phyloP scores from a whole-genome alignment of 2,888 invertebrate species.

The Muscina levida region DNA sequence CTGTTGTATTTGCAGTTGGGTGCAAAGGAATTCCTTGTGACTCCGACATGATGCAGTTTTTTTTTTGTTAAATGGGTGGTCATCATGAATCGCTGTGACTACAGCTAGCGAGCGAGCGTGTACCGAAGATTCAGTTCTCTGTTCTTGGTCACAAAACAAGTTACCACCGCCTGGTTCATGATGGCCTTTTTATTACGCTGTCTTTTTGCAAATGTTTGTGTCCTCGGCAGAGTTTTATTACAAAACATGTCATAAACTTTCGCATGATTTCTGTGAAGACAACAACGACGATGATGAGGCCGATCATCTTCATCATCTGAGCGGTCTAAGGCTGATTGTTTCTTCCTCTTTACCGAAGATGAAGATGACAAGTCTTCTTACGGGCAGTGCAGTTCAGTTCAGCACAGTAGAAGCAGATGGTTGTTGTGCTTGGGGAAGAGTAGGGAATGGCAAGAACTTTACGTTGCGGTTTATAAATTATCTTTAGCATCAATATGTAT shows the following conservation, averaged over 20 bases:
- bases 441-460: background rate
- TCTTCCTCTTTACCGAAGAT: conserved; percentile 47
- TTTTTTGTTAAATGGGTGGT: conserved; percentile 21
- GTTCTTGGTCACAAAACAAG: conserved; percentile 20
- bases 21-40: conserved; percentile 9
- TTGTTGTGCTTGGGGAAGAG: background rate
- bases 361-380: conserved; percentile 49
- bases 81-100: conserved; percentile 12
- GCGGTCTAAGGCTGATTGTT: conserved; percentile 46
- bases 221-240: conserved; percentile 52
- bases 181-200: conserved; percentile 23
- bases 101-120: background rate
- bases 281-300: conserved; percentile 33
- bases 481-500: conserved; percentile 55
- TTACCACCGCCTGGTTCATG: conserved; percentile 33
- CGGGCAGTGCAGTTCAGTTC: too few species aligned
- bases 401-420: background rate
- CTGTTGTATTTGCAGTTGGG: background rate
- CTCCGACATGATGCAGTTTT: background rate
- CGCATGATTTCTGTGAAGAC: conserved; percentile 47
- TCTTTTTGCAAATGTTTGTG: conserved; percentile 29
- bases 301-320: conserved; percentile 52
- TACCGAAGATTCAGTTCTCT: too few species aligned
- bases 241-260: conserved; percentile 62
- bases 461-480: conserved; percentile 59